A percentile compares a stretch with the other conserved stretches of the same genome.
phyloP scores from a whole-genome alignment of 2,113 vertebrate genomes.

The Phrynocephalus versicolor region DNA sequence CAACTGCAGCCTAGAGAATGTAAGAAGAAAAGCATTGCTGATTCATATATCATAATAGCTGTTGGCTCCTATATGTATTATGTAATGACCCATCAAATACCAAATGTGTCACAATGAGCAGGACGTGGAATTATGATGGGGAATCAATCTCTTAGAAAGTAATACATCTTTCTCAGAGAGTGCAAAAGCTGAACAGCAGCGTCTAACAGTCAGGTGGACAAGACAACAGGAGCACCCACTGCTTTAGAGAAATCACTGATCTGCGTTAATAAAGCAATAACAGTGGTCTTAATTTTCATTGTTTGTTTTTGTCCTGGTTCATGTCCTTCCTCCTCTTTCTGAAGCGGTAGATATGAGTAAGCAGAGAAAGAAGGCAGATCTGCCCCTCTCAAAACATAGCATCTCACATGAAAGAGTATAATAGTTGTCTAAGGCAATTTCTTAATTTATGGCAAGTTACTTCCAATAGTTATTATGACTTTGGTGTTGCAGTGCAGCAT shows the following conservation, averaged over 20 bases:
- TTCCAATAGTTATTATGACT: too few relatives aligned
- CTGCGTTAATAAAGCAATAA: constrained; percentile 73
- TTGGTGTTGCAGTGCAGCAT: too few relatives aligned
- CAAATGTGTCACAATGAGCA: neutral
- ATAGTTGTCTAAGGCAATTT: too few relatives aligned
- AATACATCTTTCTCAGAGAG: constrained; percentile 30
- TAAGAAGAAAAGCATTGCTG: neutral
- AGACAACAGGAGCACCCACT: constrained; percentile 26
- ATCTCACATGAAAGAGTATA: constrained; percentile 7
- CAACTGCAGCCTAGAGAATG: constrained; percentile 14
- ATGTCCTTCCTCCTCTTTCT: neutral
- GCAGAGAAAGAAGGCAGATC: neutral
- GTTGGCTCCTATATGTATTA: constrained; percentile 34
- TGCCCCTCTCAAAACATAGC: fast-evolving
- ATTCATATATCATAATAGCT: constrained; percentile 45
- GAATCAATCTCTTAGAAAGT: constrained; percentile 37
- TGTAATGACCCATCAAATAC: constrained; percentile 26
- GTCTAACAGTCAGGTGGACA: constrained; percentile 32
- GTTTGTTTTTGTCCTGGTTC: constrained; percentile 53
- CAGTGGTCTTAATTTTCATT: constrained; percentile 61
- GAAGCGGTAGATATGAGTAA: neutral
- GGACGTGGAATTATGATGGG: constrained; percentile 32
- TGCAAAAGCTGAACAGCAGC: constrained; percentile 15
- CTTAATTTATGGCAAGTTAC: too few relatives aligned
- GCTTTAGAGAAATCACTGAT: constrained; percentile 49